Conservation (phyloP, 2,797 vertebrate species). For the Dryobates pubescens region DNA sequence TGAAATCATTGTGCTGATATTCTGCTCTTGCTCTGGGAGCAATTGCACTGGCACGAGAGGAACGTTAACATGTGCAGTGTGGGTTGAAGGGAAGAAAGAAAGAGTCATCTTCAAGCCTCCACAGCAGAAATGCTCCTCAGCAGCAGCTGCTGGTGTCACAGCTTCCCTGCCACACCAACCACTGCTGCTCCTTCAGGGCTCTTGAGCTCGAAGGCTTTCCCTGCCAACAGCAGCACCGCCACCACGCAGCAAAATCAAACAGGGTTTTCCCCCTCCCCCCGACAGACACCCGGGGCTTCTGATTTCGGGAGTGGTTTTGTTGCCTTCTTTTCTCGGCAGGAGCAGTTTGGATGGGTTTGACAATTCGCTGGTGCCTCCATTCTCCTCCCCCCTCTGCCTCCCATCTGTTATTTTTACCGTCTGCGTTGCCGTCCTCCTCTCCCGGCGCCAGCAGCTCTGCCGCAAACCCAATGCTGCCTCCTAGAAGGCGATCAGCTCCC, state of each 20-base stretch:
- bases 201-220: not conserved
- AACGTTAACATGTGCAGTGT: conserved; percentile 6
- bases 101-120: not conserved
- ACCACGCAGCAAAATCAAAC: not conserved
- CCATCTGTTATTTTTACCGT: conserved; percentile 61
- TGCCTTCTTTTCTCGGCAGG: conserved; percentile 54
- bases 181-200: not conserved
- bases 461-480: conserved; percentile 8
- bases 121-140: not conserved
- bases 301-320: conserved; percentile 27
- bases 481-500: conserved; percentile 1
- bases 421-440: conserved; percentile 37
- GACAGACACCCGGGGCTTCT: not conserved
- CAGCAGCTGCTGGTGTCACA: not conserved
- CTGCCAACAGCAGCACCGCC: not conserved
- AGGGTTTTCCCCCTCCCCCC: not conserved
- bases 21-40: not conserved
- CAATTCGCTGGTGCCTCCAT: conserved; percentile 53
- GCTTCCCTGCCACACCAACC: not conserved
- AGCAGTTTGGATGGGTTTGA: conserved; percentile 59
- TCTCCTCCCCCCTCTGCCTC: conserved; percentile 47
- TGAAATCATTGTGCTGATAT: not conserved
- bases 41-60: not conserved
- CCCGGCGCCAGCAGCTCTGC: conserved; percentile 8
- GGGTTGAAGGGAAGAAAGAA: not conserved